phyloP scores from a whole-genome alignment of 2,797 vertebrate species.

The Nannoperca obscura region DNA sequence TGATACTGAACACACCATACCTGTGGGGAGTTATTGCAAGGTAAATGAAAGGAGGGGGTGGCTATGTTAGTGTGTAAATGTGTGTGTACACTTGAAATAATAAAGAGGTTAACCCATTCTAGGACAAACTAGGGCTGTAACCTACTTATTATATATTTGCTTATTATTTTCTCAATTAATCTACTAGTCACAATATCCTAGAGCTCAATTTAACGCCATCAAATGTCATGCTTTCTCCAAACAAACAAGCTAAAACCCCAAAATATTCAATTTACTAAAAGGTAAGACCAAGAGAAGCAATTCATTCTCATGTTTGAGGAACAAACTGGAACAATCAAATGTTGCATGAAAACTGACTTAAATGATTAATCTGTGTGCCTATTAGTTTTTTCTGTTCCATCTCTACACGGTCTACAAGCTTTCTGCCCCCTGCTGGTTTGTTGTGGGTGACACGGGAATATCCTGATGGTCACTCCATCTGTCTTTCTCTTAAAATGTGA shows the following conservation, averaged over 20 bases:
- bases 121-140: neutral
- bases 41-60: slow-evolving; percentile 54
- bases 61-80: slow-evolving; percentile 47
- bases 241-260: neutral
- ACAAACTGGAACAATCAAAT: neutral
- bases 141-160: neutral
- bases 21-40: slow-evolving; percentile 78
- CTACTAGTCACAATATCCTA: neutral
- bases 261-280: neutral
- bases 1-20: slow-evolving; percentile 83
- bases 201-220: neutral
- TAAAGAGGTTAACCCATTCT: neutral
- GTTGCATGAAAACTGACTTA: neutral
- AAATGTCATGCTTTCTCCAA: neutral
- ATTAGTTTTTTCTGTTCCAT: neutral
- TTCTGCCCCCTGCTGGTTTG: neutral
- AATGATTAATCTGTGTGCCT: neutral
- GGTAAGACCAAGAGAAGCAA: neutral
- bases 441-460: neutral
- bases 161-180: neutral
- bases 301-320: neutral
- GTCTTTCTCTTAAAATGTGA: slow-evolving; percentile 12
- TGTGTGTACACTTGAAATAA: slow-evolving; percentile 11
- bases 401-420: neutral
- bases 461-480: neutral